Percentiles rank a stretch among this genome's conserved stretches.
phyloP scores from a whole-genome alignment of 92 coral and sea anemone genomes.

The Palythoa heliodiscus region DNA sequence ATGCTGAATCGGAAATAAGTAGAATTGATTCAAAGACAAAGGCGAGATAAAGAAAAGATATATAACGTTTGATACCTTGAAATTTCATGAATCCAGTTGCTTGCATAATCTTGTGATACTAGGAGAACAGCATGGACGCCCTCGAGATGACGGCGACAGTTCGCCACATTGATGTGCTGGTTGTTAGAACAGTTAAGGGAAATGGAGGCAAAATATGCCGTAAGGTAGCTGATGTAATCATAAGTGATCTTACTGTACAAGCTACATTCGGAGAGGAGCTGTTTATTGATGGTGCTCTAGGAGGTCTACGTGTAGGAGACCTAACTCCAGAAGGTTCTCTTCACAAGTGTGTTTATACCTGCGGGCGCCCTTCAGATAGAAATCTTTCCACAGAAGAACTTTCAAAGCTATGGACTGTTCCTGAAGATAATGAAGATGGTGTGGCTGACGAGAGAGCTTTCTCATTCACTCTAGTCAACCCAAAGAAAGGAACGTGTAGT shows the following conservation, averaged over 20 bases:
- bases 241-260: constrained; percentile 76
- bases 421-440: constrained; percentile 71
- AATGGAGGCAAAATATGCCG: constrained; percentile 66
- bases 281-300: constrained; percentile 86
- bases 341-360: constrained; percentile 80
- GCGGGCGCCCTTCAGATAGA: constrained; percentile 67
- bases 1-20: not conserved
- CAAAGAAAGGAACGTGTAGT: constrained; percentile 62
- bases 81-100: not conserved
- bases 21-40: not conserved
- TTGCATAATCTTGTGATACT: constrained; percentile 27
- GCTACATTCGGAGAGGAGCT: constrained; percentile 86
- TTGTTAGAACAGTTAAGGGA: constrained; percentile 72
- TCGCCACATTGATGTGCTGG: constrained; percentile 74
- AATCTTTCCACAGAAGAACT: constrained; percentile 52
- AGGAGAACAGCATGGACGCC: constrained; percentile 50
- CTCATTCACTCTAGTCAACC: constrained; percentile 79
- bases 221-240: constrained; percentile 92
- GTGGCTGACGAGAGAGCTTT: constrained; percentile 81
- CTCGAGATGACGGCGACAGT: constrained; percentile 88
- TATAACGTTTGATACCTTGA: not conserved
- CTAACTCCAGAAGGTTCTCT: constrained; percentile 94
- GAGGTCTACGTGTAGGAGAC: constrained; percentile 89
- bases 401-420: constrained; percentile 56
- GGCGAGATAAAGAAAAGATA: not conserved